phyloP scores from a whole-genome alignment of 2,113 vertebrate genomes.

The Limanda limanda region DNA sequence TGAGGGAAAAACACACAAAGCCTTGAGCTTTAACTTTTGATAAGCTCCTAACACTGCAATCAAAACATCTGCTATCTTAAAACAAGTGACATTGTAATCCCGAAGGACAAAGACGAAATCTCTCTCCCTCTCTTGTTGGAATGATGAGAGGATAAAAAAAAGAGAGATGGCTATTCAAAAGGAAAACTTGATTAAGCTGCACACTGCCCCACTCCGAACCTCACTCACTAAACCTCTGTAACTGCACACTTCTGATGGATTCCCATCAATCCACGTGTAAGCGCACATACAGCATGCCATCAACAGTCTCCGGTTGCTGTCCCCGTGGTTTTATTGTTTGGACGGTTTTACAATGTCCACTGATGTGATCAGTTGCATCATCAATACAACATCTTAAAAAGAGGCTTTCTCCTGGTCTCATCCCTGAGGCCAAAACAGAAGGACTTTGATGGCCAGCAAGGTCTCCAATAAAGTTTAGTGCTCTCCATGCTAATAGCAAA shows the following conservation, averaged over 20 bases:
- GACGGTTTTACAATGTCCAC: slow-evolving; percentile 80
- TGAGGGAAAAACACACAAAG: slow-evolving; percentile 68
- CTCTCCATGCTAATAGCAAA: slow-evolving; percentile 79
- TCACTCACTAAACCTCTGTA: slow-evolving; percentile 22
- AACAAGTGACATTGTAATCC: slow-evolving; percentile 88
- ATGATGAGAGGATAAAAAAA: slow-evolving; percentile 75
- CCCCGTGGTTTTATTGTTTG: slow-evolving; percentile 83
- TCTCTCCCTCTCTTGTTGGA: slow-evolving; percentile 64
- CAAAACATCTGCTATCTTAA: slow-evolving; percentile 86
- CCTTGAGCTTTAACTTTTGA: slow-evolving; percentile 82
- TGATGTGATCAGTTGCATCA: slow-evolving; percentile 86
- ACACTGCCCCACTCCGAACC: slow-evolving; percentile 82
- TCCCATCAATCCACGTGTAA: slow-evolving; percentile 47
- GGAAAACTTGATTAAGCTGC: slow-evolving; percentile 84
- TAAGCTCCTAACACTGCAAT: slow-evolving; percentile 81
- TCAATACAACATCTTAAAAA: slow-evolving; percentile 77
- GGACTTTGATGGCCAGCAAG: slow-evolving; percentile 77
- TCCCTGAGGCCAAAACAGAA: slow-evolving; percentile 80
- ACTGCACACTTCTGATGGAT: slow-evolving; percentile 15
- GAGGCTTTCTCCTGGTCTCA: slow-evolving; percentile 52
- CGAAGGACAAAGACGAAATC: slow-evolving; percentile 83
- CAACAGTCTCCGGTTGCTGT: slow-evolving; percentile 83
- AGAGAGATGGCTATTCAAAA: slow-evolving; percentile 76
- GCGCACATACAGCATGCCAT: slow-evolving; percentile 66
- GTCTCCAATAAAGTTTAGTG: slow-evolving; percentile 83